phyloP scores from a whole-genome alignment of 1,140 invertebrate species.

The Aphidius ervi region DNA sequence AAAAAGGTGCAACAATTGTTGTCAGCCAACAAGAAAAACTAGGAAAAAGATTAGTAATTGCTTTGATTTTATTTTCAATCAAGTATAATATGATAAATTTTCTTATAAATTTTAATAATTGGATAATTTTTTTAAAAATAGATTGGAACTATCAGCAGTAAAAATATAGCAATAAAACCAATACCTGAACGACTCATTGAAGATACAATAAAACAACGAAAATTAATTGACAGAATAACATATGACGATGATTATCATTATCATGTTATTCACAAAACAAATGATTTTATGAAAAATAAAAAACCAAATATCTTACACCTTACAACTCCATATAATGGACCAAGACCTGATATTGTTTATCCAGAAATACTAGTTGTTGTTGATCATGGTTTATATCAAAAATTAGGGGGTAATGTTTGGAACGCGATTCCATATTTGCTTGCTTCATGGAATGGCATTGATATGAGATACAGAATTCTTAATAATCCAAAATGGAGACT shows the following conservation, averaged over 20 bases:
- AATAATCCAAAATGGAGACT: constrained; percentile 27
- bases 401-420: constrained; percentile 16
- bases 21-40: neutral
- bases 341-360: constrained; percentile 16
- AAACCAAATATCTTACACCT: neutral
- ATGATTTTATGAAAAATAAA: neutral
- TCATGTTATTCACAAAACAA: constrained; percentile 18
- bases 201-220: constrained; percentile 1
- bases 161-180: constrained; percentile 12
- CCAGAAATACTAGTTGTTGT: constrained; percentile 19
- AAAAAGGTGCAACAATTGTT: neutral
- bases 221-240: constrained; percentile 8
- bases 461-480: constrained; percentile 29
- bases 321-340: no score
- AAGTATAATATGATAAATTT: neutral
- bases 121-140: neutral
- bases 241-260: constrained; percentile 13
- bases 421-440: constrained; percentile 24
- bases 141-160: constrained; percentile 10
- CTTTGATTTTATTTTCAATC: neutral
- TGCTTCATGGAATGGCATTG: constrained; percentile 31
- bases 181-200: constrained; percentile 10
- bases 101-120: neutral
- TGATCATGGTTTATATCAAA: constrained; percentile 10
- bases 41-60: constrained; percentile 1